Evolutionary conservation across 2,888 invertebrate genomes (phyloP), one percentile per base, ranked within the genome.

Genomic region (Athrips mouffetella): DNA sequence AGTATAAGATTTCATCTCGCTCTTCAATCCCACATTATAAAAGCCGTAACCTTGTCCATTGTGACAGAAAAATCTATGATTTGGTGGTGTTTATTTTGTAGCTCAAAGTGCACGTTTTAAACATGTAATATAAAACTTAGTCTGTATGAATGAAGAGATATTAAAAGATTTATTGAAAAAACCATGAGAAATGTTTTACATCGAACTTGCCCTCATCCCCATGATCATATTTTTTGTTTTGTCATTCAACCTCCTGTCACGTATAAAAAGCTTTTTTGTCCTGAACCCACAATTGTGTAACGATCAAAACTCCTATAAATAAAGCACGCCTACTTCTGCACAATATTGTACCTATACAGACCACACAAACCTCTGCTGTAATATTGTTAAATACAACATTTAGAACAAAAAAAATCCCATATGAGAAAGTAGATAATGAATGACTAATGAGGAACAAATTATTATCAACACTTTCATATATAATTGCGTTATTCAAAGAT

Each of bases 281-380:
- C 11, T 11, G 11, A 20, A 16, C 59, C 56, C 56, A 55, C 70
- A 63, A 76, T 76, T 76, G 75, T 78, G 67, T 68, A 73, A 67
- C 69, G 70, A 80, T 81, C 80, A 82, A 68, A 82, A 80, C 79
- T 65, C 66, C 70, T 65, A 79, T 80, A 82, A 82, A 84, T 80
- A 79, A 75, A 71, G 70, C 74, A 80, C 83, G 80, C 84, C 83
- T 63, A 75, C 65, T 77, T 76, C 69, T 60, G 55, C 57, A 56
- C 60, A 52, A 59, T 25, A 25, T 39, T 13, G 40, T 4, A 15
- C 7, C 16, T 6, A 16, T 33, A 16, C 15, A 15, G 8, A 13
- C 7, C 33, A 13, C 33, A 33, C 33, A 16, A 33, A 33, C n/a
- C n/a, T n/a, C n/a, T n/a, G n/a, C n/a, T n/a, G n/a, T n/a, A n/a